phyloP scores from a whole-genome alignment of 1,140 invertebrate species.

The Bombyx mandarina region DNA sequence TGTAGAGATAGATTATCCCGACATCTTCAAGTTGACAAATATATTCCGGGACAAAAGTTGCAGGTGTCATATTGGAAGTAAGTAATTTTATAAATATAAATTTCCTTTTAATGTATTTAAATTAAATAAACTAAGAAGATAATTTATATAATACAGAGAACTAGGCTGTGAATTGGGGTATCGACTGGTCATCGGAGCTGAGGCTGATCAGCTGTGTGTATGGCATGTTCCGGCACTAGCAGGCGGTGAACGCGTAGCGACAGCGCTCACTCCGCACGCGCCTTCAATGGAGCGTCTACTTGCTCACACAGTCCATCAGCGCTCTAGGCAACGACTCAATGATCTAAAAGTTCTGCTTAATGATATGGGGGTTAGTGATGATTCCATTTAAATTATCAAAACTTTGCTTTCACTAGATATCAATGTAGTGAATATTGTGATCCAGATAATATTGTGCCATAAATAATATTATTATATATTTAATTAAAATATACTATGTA shows the following conservation, averaged over 20 bases:
- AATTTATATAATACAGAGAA: slow-evolving; percentile 70
- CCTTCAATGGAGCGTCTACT: slow-evolving; percentile 94
- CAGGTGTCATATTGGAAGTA: slow-evolving; percentile 95
- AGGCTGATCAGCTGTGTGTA: slow-evolving; percentile 79
- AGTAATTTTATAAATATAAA: slow-evolving; percentile 4
- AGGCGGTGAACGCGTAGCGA: slow-evolving; percentile 83
- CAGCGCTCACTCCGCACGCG: slow-evolving; percentile 87
- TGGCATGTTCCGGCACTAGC: slow-evolving; percentile 90
- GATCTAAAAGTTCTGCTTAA: slow-evolving; percentile 82
- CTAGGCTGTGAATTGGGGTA: slow-evolving; percentile 89
- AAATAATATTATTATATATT: no score
- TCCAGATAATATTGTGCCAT: no score
- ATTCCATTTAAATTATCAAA: no score
- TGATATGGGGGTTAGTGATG: slow-evolving; percentile 54
- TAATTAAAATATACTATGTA: no score
- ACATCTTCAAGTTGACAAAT: slow-evolving; percentile 94
- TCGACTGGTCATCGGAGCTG: slow-evolving; percentile 89
- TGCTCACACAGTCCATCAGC: slow-evolving; percentile 97
- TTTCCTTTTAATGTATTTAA: neutral
- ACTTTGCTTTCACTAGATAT: no score
- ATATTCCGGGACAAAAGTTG: slow-evolving; percentile 88
- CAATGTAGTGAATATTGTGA: no score
- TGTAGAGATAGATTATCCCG: slow-evolving; percentile 91
- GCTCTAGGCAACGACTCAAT: slow-evolving; percentile 84
- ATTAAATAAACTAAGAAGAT: neutral